Evolutionary conservation across 1,140 invertebrate genomes (phyloP).

Genomic region (Trigoniulus corallinus): DNA sequence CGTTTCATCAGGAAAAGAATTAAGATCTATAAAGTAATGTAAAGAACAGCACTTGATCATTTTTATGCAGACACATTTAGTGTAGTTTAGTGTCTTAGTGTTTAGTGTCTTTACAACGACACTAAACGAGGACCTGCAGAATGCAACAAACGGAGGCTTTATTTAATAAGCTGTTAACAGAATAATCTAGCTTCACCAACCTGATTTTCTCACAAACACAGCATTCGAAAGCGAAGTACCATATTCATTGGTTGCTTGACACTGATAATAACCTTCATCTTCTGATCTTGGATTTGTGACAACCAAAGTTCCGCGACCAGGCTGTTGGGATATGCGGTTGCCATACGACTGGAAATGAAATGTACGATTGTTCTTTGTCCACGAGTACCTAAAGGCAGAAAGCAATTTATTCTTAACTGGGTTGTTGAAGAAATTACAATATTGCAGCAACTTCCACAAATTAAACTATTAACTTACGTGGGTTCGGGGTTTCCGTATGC

Average conservation of each 20-base stretch:
- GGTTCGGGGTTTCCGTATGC: conserved; percentile 79
- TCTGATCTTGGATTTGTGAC: conserved; percentile 74
- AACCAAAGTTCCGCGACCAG: conserved; percentile 75
- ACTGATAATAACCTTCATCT: conserved; percentile 86
- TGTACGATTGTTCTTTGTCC: conserved; percentile 89
- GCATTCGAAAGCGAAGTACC: conserved; percentile 87
- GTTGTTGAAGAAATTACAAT: background rate
- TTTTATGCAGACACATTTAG: no score
- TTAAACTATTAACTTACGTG: conserved; percentile 40
- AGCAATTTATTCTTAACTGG: conserved; percentile 4
- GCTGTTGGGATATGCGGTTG: conserved; percentile 80
- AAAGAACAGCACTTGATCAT: no score
- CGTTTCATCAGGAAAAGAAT: conserved; percentile 68
- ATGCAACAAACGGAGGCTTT: no score
- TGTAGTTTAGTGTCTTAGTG: no score
- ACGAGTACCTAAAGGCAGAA: conserved; percentile 68
- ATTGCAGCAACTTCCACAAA: no score
- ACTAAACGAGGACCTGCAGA: no score
- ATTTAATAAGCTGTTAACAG: no score
- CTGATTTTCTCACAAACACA: conserved; percentile 81
- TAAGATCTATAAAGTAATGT: conserved; percentile 44
- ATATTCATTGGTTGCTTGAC: conserved; percentile 88
- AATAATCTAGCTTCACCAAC: conserved; percentile 14
- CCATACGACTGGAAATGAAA: conserved; percentile 80
- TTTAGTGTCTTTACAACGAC: no score